Base-by-base conservation (phyloP, 2,113 vertebrate species). In the Paratilapia polleni region DNA sequence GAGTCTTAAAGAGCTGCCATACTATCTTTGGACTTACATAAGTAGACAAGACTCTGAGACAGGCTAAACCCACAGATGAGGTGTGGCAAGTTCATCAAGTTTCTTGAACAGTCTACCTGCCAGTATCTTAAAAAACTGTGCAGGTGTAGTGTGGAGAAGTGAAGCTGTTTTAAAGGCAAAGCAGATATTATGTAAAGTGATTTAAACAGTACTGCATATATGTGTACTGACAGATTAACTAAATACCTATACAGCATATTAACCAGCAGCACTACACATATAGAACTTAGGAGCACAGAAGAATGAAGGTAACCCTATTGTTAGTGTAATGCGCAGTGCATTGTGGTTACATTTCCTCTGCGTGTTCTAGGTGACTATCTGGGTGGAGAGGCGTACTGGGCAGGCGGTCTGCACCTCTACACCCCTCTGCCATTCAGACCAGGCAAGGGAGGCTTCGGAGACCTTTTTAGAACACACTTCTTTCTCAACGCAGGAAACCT, bases 401-500 rank as follows among this genome's bases (percentile, higher is more conserved):
- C 98, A 0, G 96, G 97, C 0, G 98, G 98, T 2, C 77, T 99
- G 14, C 98, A 99, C 87, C 96, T 99, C 0, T 99, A 99, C 90
- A 99, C 97, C 4, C 98, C 98, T 0, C 95, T 99, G 4, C 98
- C 98, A 15, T 98, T 99, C 94, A 96, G 97, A 61, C 97, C 98
- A 0, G 97, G 97, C 10, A 96, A 94, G 0, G 98, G 97, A 0
- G 97, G 98, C 54, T 98, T 99, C 4, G 98, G 97, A 26, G 98
- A 99, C 70, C 97, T 99, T 24, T 99, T 99, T 90, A 94, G 97
- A 64, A 99, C 97, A 1, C 98, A 99, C 86, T 99, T 99, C 84
- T 99, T 99, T 82, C 97, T 99, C 77, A 99, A 99, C 9, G 98
- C 98, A 1, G 98, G 98, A n/a, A 99, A 99, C 90, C 97, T 99